Evolutionary conservation across 2,113 vertebrate genomes (phyloP).

Genomic region (Fulica atra): DNA sequence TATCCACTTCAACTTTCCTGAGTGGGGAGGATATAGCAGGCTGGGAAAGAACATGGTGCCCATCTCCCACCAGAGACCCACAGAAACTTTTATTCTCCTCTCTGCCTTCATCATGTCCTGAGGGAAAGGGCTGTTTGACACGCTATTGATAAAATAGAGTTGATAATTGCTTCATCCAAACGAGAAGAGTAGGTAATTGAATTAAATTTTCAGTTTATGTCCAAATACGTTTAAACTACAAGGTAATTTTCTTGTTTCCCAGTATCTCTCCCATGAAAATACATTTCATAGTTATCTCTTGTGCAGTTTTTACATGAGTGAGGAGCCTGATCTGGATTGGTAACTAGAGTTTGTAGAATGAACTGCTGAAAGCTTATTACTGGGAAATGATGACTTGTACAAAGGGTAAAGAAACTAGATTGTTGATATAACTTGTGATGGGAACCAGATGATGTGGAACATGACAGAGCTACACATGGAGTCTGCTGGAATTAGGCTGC

Average conservation of each 20-base stretch:
- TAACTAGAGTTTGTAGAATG: not conserved
- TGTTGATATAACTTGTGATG: not conserved
- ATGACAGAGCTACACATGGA: not conserved
- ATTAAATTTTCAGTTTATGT: not conserved
- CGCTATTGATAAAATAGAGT: no score
- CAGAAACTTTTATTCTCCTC: not conserved
- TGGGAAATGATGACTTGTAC: fast-evolving
- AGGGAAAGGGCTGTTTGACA: not conserved
- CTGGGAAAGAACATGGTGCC: not conserved
- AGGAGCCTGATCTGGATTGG: not conserved
- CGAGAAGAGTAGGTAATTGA: not conserved
- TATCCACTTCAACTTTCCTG: no score
- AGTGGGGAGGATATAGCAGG: not conserved
- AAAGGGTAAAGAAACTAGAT: not conserved
- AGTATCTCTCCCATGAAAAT: not conserved
- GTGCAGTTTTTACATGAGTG: not conserved
- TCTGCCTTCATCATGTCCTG: not conserved
- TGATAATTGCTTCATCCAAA: not conserved
- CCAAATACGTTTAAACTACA: not conserved
- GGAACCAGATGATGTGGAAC: not conserved
- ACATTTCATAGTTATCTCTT: not conserved
- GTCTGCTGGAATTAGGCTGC: not conserved
- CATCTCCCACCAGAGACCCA: not conserved
- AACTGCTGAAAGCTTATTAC: not conserved
- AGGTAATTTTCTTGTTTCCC: not conserved